These are phyloP conservation scores for Lepisosteus osseus DNA, from an alignment of 2,113 vertebrate genomes.

Conservation along the genomic window DNA sequence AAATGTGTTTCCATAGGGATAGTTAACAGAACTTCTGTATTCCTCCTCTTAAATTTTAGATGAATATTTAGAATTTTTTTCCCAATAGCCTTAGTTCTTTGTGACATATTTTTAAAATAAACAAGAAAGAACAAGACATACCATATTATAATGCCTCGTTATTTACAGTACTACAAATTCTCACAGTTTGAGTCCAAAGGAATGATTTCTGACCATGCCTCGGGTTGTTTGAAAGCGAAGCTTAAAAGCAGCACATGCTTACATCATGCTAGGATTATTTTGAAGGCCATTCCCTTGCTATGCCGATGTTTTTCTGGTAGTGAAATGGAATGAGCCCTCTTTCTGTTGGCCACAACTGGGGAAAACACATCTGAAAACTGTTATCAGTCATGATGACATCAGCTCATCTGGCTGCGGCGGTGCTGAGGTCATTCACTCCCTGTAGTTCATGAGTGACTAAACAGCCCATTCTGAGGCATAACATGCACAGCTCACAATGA, in stretches of 20 bases:
- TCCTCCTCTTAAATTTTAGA: too few species aligned
- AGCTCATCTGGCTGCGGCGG: neutral
- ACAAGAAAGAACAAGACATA: too few species aligned
- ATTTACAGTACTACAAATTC: too few species aligned
- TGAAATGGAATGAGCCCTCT: neutral
- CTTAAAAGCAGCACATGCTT: neutral
- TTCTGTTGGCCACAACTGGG: neutral
- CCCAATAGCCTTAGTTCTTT: too few species aligned
- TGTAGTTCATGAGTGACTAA: neutral
- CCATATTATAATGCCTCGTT: too few species aligned
- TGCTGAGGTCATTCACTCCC: neutral
- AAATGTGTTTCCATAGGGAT: too few species aligned
- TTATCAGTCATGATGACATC: slow-evolving; percentile 1
- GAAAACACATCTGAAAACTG: slow-evolving; percentile 7
- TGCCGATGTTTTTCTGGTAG: neutral
- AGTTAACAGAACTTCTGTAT: too few species aligned
- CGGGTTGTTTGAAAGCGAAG: neutral
- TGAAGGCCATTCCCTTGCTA: neutral
- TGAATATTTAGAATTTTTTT: too few species aligned
- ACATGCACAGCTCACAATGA: too few species aligned
- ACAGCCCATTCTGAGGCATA: neutral
- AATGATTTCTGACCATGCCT: too few species aligned
- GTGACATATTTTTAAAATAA: too few species aligned
- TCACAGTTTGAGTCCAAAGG: too few species aligned
- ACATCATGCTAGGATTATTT: slow-evolving; percentile 1